Conservation (phyloP, 1,140 invertebrate species). For the Drosophila suzukii region DNA sequence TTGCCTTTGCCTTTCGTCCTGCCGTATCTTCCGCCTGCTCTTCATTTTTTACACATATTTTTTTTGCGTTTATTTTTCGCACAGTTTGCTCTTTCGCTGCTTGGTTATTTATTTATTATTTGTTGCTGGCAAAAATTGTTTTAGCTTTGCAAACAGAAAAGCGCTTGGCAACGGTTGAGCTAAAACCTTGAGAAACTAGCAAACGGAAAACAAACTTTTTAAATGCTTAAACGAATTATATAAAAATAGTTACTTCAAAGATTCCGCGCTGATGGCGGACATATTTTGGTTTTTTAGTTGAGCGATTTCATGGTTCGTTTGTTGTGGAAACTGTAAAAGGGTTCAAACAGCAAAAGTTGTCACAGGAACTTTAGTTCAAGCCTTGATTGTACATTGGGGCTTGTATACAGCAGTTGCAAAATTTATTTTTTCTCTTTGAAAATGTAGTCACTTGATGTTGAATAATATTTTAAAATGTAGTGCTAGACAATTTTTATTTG, state of each 20-base stretch:
- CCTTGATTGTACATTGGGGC: not conserved
- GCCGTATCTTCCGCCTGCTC: conserved; percentile 9
- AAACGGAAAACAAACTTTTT: conserved; percentile 7
- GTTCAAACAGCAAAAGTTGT: conserved; percentile 6
- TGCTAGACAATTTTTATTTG: no score
- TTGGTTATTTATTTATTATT: conserved; percentile 76
- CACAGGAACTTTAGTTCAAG: not conserved
- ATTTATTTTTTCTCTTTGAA: no score
- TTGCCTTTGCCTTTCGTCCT: conserved; percentile 39
- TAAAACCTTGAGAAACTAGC: conserved; percentile 16
- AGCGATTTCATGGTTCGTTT: conserved; percentile 40
- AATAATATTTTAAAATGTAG: no score
- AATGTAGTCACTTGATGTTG: no score
- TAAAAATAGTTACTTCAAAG: conserved; percentile 28
- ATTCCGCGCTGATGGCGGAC: conserved; percentile 11
- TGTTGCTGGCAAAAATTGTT: conserved; percentile 68
- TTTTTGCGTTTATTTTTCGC: conserved; percentile 34
- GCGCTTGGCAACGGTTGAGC: conserved; percentile 44
- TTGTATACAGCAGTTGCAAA: not conserved
- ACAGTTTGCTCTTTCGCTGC: conserved; percentile 39
- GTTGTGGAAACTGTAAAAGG: not conserved
- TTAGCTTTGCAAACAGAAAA: conserved; percentile 36
- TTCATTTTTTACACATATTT: conserved; percentile 14
- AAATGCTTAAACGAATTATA: conserved; percentile 24
- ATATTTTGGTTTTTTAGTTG: conserved; percentile 18